phyloP scores from a whole-genome alignment of 1,140 invertebrate genomes.

The Oppia nitens region DNA sequence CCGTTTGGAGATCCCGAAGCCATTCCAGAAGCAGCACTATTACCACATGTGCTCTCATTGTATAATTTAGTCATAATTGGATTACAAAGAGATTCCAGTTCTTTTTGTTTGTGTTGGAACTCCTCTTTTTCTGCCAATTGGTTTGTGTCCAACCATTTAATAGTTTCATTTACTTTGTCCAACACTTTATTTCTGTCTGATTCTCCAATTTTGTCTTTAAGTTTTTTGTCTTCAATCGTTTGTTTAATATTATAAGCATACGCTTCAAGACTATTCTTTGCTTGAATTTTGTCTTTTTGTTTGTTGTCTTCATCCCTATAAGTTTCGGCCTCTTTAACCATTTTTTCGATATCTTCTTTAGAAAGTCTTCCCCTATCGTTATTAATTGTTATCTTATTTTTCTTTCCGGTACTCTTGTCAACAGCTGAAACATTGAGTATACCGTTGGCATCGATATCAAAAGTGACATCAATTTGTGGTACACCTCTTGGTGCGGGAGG shows the following conservation, averaged over 20 bases:
- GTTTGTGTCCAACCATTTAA: constrained; percentile 85
- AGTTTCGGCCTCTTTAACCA: constrained; percentile 96
- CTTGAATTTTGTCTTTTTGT: constrained; percentile 97
- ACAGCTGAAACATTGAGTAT: constrained; percentile 80
- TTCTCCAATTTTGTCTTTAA: constrained; percentile 48
- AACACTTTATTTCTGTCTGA: constrained; percentile 66
- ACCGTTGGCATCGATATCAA: no score
- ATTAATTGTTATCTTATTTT: constrained; percentile 96
- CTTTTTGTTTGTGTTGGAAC: constrained; percentile 76
- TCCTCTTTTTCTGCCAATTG: constrained; percentile 63
- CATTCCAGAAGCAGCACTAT: no score
- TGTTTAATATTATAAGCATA: constrained; percentile 97
- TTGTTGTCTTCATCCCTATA: constrained; percentile 98
- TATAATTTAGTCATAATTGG: constrained; percentile 33
- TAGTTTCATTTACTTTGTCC: constrained; percentile 80
- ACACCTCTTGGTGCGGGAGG: no score
- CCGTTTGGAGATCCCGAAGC: no score
- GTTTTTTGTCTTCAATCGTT: constrained; percentile 95
- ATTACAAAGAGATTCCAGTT: constrained; percentile 26
- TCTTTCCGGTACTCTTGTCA: constrained; percentile 94
- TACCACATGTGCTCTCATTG: constrained; percentile 35
- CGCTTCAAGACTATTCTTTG: constrained; percentile 70
- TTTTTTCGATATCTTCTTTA: no score
- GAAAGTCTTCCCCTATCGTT: constrained; percentile 93
- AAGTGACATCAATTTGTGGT: constrained; percentile 66